These are phyloP conservation scores for Maccullochella peelii DNA, from an alignment of 2,113 vertebrate species.

Conservation along the genomic window DNA sequence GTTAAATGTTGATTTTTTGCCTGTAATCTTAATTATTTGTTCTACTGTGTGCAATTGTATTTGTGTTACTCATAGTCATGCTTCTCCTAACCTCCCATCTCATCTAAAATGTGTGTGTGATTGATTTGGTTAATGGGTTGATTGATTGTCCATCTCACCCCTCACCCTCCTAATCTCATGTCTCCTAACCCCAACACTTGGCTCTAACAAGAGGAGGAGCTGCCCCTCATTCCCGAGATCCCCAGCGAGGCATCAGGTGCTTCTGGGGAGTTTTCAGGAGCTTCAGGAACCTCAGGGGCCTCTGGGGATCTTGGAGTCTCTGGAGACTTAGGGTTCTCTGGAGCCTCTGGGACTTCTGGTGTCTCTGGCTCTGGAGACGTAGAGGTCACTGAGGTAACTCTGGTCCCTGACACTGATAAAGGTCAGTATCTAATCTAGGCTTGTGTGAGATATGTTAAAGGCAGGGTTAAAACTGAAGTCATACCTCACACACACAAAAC, in stretches of 20 bases:
- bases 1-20: constrained; percentile 73
- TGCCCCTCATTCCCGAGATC: constrained; percentile 58
- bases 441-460: constrained; percentile 31
- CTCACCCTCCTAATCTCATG: constrained; percentile 57
- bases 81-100: constrained; percentile 51
- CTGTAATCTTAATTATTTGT: constrained; percentile 33
- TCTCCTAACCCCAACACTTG: constrained; percentile 76
- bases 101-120: constrained; percentile 47
- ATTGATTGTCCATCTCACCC: constrained; percentile 63
- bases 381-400: constrained; percentile 63
- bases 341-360: constrained; percentile 62
- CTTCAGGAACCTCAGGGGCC: constrained; percentile 68
- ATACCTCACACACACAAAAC: not conserved
- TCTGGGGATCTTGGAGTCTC: constrained; percentile 69
- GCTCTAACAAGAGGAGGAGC: constrained; percentile 84
- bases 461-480: not conserved
- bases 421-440: constrained; percentile 79
- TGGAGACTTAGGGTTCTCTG: constrained; percentile 63
- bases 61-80: constrained; percentile 46
- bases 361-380: constrained; percentile 70
- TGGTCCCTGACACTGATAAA: constrained; percentile 73
- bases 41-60: constrained; percentile 8
- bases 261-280: constrained; percentile 77
- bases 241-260: constrained; percentile 73
- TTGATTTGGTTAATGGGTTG: constrained; percentile 48